Base-by-base conservation (phyloP, 2,888 invertebrate genomes). In the Rhimphoctona megacephalus region DNA sequence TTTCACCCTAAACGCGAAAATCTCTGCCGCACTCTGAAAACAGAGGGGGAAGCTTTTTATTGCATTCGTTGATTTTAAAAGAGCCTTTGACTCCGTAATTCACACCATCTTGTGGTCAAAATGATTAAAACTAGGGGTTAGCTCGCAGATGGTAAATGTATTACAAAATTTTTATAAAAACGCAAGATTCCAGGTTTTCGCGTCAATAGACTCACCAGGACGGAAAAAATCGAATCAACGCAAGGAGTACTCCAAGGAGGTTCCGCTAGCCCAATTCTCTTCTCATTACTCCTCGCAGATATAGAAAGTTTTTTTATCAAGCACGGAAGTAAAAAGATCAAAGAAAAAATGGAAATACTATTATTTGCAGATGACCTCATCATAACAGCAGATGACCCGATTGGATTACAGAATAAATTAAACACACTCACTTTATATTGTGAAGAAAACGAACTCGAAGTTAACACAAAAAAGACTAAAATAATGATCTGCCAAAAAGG, bases 391-490 rank as follows among this genome's bases (percentile, higher is more conserved):
- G 22, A 69, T n/a, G 69, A 43, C 22, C 25, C 43, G 5, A n/a
- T 69, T 3, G 69, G 30, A 8, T 43, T 39, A 6, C 69, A 69
- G 3, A n/a, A 69, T 43, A 83, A 70, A 30, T 33, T 83, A 7
- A 72, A 83, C 3, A 54, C 52, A 11, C 19, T 83, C 17, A 17
- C 39, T 4, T 30, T 39, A 6, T 83, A 72, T 22, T 83, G 83
- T 43, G 72, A 46, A 25, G 36, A 25, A 22, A 64, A 64, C 33
- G 46, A n/a, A 9, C 30, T 80, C 9, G 61, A 70, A 54, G 72
- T 80, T 7, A 80, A 80, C 11, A 69, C 61, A 25, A 11, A 9
- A 4, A 72, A 80, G 49, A 80, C 80, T 5, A 79, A 79, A 57
- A 54, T 54, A 19, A 22, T 54, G 33, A 64, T 33, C 1, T 64